Evolutionary conservation across 37 sponge, comb jelly and placozoan species (phyloP).

Genomic region (Halichondria panicea): DNA sequence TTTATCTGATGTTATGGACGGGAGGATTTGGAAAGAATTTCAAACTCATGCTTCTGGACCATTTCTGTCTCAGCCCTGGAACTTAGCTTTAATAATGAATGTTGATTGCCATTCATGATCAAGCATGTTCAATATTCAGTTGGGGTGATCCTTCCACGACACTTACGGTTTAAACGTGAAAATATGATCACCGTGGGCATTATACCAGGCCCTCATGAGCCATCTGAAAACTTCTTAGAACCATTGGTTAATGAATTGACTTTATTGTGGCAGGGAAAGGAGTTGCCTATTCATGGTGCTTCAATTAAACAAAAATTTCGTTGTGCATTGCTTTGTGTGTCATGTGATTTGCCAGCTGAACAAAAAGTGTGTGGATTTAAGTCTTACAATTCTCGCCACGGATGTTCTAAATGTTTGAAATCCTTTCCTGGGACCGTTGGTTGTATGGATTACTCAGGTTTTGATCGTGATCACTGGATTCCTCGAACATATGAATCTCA

Average conservation of each 20-base stretch:
- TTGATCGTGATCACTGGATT: constrained; percentile 14
- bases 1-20: constrained; percentile 1
- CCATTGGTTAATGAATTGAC: constrained; percentile 2
- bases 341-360: constrained; percentile 37
- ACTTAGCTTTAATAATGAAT: constrained; percentile 1
- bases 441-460: constrained; percentile 9
- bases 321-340: constrained; percentile 25
- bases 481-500: not conserved
- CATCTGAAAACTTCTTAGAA: not conserved
- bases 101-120: constrained; percentile 27
- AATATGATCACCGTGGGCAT: constrained; percentile 22
- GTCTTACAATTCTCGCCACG: not conserved
- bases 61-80: not conserved
- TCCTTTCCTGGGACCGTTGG: not conserved
- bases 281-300: not conserved
- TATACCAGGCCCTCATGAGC: constrained; percentile 27
- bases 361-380: constrained; percentile 38
- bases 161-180: constrained; percentile 15
- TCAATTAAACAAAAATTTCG: not conserved
- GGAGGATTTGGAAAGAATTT: not conserved
- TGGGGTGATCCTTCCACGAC: constrained; percentile 23
- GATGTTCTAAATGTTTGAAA: constrained; percentile 17
- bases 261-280: not conserved
- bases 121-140: constrained; percentile 7
- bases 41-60: not conserved